A percentile compares a stretch with the other conserved stretches of the same genome.
Conservation (phyloP, 2,888 invertebrate genomes). For the Acheta domesticus region DNA sequence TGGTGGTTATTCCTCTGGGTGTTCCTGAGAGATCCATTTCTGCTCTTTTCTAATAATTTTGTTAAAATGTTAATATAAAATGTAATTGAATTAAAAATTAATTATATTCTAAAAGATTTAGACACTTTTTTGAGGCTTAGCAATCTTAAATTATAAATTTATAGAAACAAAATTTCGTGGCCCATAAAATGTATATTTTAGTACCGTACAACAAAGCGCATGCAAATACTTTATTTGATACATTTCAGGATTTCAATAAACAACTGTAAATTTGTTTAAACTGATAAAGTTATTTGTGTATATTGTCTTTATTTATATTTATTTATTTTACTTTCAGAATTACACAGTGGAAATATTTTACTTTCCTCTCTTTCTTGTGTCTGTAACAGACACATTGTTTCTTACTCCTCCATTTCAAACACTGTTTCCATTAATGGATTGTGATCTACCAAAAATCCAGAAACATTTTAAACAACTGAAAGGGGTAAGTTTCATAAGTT, state of each 20-base stretch:
- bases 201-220: too few relatives aligned
- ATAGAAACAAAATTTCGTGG: too few relatives aligned
- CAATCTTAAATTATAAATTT: too few relatives aligned
- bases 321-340: slow-evolving; percentile 51
- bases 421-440: slow-evolving; percentile 51
- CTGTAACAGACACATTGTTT: slow-evolving; percentile 58
- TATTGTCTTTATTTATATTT: slow-evolving; percentile 24
- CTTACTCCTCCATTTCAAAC: slow-evolving; percentile 59
- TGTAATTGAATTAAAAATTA: slow-evolving; percentile 24
- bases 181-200: too few relatives aligned
- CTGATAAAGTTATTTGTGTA: background rate
- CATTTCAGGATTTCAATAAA: too few relatives aligned
- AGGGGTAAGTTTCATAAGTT: slow-evolving; percentile 24
- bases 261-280: too few relatives aligned
- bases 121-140: too few relatives aligned
- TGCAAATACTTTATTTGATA: too few relatives aligned
- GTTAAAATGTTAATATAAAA: too few relatives aligned
- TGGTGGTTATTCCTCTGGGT: too few relatives aligned
- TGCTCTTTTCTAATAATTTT: too few relatives aligned
- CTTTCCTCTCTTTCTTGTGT: slow-evolving; percentile 58
- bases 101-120: background rate
- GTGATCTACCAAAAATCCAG: slow-evolving; percentile 30
- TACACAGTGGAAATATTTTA: slow-evolving; percentile 59
- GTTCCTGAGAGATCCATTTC: too few relatives aligned
- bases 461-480: slow-evolving; percentile 28